These are phyloP conservation scores for Pollenia angustigena DNA, from an alignment of 2,888 invertebrate genomes.

Conservation along the genomic window DNA sequence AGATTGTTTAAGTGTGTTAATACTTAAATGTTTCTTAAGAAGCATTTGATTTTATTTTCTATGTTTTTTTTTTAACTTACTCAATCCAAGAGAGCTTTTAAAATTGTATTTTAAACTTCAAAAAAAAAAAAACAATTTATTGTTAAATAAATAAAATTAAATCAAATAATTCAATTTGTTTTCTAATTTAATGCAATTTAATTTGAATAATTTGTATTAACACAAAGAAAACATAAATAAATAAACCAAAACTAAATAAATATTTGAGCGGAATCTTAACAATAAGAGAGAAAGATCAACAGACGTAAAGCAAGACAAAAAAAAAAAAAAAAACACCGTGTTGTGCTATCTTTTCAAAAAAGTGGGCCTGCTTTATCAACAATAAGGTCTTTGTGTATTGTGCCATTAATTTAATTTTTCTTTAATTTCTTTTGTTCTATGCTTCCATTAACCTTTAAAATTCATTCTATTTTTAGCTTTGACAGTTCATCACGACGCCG, in stretches of 20 bases:
- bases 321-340: slow-evolving; percentile 3
- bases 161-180: slow-evolving; percentile 27
- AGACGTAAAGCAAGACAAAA: background rate
- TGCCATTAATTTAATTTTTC: slow-evolving; percentile 8
- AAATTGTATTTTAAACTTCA: slow-evolving; percentile 17
- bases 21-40: slow-evolving; percentile 3
- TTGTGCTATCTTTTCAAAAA: background rate
- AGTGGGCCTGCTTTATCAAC: slow-evolving; percentile 3
- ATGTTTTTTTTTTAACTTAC: background rate
- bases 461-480: slow-evolving; percentile 79
- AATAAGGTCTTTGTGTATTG: slow-evolving; percentile 58
- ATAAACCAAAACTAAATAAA: slow-evolving; percentile 19
- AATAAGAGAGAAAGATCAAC: background rate
- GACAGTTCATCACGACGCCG: slow-evolving; percentile 91
- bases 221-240: slow-evolving; percentile 21
- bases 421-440: slow-evolving; percentile 53
- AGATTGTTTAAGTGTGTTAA: slow-evolving; percentile 57
- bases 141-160: slow-evolving; percentile 27
- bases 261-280: slow-evolving; percentile 21
- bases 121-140: slow-evolving; percentile 8
- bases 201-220: slow-evolving; percentile 18
- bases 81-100: slow-evolving; percentile 34
- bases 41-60: background rate
- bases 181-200: slow-evolving; percentile 4
- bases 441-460: slow-evolving; percentile 58